Evolutionary conservation across 2,113 vertebrate genomes (phyloP), one percentile per base, ranked within the genome.

Genomic region (Podocnemis expansa): DNA sequence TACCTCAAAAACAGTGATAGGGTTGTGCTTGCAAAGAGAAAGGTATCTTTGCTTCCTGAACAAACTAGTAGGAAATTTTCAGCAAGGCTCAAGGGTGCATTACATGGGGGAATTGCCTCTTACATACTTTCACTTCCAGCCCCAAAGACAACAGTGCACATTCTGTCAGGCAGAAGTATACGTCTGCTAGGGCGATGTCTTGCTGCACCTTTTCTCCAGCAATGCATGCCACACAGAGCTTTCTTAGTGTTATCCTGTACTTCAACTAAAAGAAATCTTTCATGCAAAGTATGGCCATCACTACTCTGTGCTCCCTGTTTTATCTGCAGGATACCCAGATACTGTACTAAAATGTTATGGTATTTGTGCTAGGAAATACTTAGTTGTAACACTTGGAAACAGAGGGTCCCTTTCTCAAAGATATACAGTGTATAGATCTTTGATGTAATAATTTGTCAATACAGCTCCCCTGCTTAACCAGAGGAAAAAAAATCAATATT

Each of bases 401-500:
- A 25, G 38, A 7, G 17, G 73, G 56, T 2, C 16, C 52, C 75
- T 63, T 84, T 34, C 56, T 60, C 84, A 83, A 88, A 73, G 43
- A 93, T 31, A 86, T 29, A 1, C 58, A 79, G 51, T 75, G 78
- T 38, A 12, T 22, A 85, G 47, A 31, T 73, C 14, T 84, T 70
- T 84, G 85, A 45, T 89, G 91, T 2, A 34, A 87, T 54, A 85
- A 17, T 12, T 14, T 1, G 24, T 60, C 29, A 60, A 16, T 10
- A 87, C 29, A 90, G 38, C 22, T 56, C 24, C n/a, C 29, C 52
- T 67, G 58, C 34, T 47, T 11, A 83, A 70, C 9, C 78, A 9
- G 75, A 34, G 60, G 58, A 67, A 27, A 63, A 73, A 89, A 78
- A 96, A 55, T 85, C 90, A 91, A 4, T 31, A 89, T 45, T 12